A percentile compares a stretch with the other conserved stretches of the same genome.
Conservation (phyloP, 2,113 vertebrate genomes). For the Cinclus cinclus region DNA sequence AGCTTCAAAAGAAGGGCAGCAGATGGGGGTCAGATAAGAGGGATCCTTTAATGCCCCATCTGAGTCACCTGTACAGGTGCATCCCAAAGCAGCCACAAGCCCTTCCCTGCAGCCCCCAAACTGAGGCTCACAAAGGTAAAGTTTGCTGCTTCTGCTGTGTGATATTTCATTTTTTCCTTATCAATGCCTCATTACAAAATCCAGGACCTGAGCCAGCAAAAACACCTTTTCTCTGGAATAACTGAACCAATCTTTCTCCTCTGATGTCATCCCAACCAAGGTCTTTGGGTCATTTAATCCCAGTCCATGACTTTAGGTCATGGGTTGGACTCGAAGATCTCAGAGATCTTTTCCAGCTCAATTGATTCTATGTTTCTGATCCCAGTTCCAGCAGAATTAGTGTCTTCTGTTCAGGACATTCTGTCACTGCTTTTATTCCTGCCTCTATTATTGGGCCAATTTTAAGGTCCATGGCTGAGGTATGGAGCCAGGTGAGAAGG, state of each 20-base stretch:
- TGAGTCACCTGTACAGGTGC: background rate
- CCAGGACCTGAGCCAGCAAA: background rate
- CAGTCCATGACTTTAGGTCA: background rate
- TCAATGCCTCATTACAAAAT: background rate
- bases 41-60: background rate
- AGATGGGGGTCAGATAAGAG: background rate
- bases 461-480: background rate
- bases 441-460: background rate
- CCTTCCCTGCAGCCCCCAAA: background rate
- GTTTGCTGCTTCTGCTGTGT: background rate
- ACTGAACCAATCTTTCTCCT: background rate
- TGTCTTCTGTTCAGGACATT: background rate
- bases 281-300: background rate
- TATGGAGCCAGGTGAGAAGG: background rate
- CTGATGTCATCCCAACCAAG: background rate
- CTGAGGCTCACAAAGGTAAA: background rate
- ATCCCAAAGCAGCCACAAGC: background rate
- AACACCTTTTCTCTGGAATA: background rate
- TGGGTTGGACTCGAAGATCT: background rate
- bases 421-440: background rate
- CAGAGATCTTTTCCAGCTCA: background rate
- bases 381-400: background rate
- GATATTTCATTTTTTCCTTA: background rate
- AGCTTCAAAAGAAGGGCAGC: background rate
- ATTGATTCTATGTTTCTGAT: background rate